Percentiles rank a stretch among this genome's conserved stretches.
phyloP scores from a whole-genome alignment of 2,888 invertebrate species.

The Lepidonotus clava region DNA sequence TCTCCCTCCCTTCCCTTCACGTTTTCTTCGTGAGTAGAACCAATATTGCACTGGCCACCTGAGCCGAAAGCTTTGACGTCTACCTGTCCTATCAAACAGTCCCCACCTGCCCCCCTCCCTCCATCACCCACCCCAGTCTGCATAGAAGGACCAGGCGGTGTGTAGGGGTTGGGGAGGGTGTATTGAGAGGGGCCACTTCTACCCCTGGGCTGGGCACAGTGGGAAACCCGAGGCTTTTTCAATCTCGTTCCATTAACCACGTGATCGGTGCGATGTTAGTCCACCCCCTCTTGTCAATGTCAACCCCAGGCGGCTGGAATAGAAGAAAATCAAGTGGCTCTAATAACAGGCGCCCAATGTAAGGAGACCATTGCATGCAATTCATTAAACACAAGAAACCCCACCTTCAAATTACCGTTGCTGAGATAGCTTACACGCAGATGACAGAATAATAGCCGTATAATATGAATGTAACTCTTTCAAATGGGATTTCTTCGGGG shows the following conservation, averaged over 20 bases:
- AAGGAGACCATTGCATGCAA: too few relatives aligned
- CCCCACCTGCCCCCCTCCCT: not conserved
- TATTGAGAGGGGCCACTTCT: too few relatives aligned
- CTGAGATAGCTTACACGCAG: too few relatives aligned
- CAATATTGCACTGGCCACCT: conserved; percentile 4
- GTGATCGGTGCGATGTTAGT: conserved; percentile 2
- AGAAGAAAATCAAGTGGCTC: not conserved
- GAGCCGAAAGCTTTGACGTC: not conserved
- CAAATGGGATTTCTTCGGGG: too few relatives aligned
- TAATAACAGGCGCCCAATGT: too few relatives aligned
- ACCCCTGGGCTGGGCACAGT: not conserved
- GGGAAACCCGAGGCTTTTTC: conserved; percentile 13
- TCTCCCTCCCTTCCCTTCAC: too few relatives aligned
- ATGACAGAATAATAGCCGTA: too few relatives aligned
- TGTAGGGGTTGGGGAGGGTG: not conserved
- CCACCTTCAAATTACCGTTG: too few relatives aligned
- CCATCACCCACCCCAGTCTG: too few relatives aligned
- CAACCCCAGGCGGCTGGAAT: not conserved
- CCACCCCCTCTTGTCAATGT: not conserved
- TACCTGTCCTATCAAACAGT: not conserved
- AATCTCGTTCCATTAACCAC: conserved; percentile 24
- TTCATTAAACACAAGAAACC: too few relatives aligned
- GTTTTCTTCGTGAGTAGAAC: too few relatives aligned
- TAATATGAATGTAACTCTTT: too few relatives aligned
- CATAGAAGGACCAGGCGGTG: not conserved